These are phyloP conservation scores for Drosophila guanche DNA, from an alignment of 1,140 invertebrate genomes.

Conservation along the genomic window DNA sequence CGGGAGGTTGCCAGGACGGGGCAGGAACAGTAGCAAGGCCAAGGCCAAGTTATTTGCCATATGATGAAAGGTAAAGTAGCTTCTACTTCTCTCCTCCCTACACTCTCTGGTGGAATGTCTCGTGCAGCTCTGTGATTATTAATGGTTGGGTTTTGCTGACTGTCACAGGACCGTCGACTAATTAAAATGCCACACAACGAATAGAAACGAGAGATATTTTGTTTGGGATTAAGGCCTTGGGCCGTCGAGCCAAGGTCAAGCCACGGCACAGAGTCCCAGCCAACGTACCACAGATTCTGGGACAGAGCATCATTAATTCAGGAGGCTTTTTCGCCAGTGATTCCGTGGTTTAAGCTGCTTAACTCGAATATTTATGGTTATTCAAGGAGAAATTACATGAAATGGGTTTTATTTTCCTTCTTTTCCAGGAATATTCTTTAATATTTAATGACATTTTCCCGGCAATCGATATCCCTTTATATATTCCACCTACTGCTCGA, in stretches of 20 bases:
- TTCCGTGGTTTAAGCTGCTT: slow-evolving; percentile 37
- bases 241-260: slow-evolving; percentile 6
- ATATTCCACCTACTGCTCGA: not conserved
- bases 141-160: slow-evolving; percentile 10
- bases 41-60: slow-evolving; percentile 53
- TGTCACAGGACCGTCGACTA: slow-evolving; percentile 43
- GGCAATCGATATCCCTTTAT: slow-evolving; percentile 9
- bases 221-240: slow-evolving; percentile 29
- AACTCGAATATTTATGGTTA: slow-evolving; percentile 54
- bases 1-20: not conserved
- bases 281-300: not conserved
- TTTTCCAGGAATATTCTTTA: not conserved
- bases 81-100: not conserved
- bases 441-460: slow-evolving; percentile 5
- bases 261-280: slow-evolving; percentile 51
- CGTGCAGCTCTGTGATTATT: slow-evolving; percentile 45
- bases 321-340: not conserved
- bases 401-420: not conserved
- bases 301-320: slow-evolving; percentile 67
- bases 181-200: slow-evolving; percentile 62
- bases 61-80: slow-evolving; percentile 30
- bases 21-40: slow-evolving; percentile 31
- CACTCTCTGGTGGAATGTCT: slow-evolving; percentile 6
- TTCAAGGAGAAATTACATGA: slow-evolving; percentile 28
- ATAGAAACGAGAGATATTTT: slow-evolving; percentile 29